Percentiles rank a stretch among this genome's conserved stretches.
phyloP scores from a whole-genome alignment of 2,797 vertebrate genomes.

The Rousettus madagascariensis region DNA sequence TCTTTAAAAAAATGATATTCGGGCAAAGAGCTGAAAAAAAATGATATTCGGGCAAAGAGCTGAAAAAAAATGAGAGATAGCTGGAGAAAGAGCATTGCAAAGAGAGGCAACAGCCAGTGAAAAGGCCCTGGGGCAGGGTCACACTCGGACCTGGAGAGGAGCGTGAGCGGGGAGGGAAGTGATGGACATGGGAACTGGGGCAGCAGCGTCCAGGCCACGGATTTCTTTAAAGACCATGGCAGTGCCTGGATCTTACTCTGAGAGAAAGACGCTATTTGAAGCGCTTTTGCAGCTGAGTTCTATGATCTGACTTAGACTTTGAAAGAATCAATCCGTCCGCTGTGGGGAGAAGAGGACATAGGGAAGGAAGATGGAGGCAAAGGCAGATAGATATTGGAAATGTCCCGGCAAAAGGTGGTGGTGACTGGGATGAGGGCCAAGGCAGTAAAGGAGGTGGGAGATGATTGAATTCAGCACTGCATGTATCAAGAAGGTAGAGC shows the following conservation, averaged over 20 bases:
- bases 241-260: not conserved
- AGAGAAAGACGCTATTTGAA: not conserved
- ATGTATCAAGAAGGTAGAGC: not conserved
- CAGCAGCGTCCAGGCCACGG: too few relatives aligned
- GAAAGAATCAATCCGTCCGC: not conserved
- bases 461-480: not conserved
- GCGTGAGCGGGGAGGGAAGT: fast-evolving
- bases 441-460: not conserved
- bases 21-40: not conserved
- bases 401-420: not conserved
- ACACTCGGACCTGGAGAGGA: too few relatives aligned
- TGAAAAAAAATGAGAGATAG: not conserved
- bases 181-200: not conserved
- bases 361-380: not conserved
- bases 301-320: not conserved
- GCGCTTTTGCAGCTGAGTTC: not conserved
- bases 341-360: not conserved
- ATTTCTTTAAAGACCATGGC: too few relatives aligned
- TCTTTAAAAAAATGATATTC: not conserved
- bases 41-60: not conserved
- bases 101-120: not conserved
- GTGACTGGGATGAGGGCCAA: too few relatives aligned
- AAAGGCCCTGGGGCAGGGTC: not conserved
- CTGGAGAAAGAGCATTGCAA: not conserved
- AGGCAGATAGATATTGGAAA: not conserved